These are phyloP conservation scores for Neoitamus cyanurus DNA, from an alignment of 2,888 invertebrate genomes.

Conservation along the genomic window DNA sequence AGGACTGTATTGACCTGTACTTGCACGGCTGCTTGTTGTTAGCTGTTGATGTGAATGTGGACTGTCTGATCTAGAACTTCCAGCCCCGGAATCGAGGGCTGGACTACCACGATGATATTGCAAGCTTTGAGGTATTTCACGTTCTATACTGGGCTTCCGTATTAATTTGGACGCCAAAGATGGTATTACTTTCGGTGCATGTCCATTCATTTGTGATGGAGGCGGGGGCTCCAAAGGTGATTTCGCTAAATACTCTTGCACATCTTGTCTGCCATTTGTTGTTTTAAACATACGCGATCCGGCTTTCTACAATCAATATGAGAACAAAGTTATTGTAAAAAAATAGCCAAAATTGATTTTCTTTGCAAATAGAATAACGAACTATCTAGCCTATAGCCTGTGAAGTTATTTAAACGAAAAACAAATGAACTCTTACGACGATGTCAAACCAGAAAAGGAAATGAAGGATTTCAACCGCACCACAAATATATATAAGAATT, in stretches of 20 bases:
- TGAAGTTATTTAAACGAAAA: too few relatives aligned
- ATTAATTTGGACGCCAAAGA: conserved; percentile 79
- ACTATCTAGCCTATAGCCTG: too few relatives aligned
- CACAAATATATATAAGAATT: too few relatives aligned
- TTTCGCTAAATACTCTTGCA: conserved; percentile 61
- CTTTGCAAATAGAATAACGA: too few relatives aligned
- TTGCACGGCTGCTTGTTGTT: conserved; percentile 66
- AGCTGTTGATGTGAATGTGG: conserved; percentile 81
- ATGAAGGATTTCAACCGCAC: too few relatives aligned
- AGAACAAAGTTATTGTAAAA: conserved; percentile 34
- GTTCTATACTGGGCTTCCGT: conserved; percentile 88
- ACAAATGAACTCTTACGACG: too few relatives aligned
- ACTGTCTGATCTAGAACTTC: conserved; percentile 89
- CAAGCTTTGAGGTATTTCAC: conserved; percentile 74
- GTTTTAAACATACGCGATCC: conserved; percentile 62
- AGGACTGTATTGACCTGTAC: conserved; percentile 68
- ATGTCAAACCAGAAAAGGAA: too few relatives aligned
- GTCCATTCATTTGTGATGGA: conserved; percentile 62
- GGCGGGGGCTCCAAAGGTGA: conserved; percentile 63
- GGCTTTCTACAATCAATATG: conserved; percentile 59
- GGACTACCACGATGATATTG: conserved; percentile 81
- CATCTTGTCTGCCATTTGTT: conserved; percentile 61
- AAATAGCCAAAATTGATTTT: too few relatives aligned
- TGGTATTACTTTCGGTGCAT: conserved; percentile 67
- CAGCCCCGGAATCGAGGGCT: conserved; percentile 87